Evolutionary conservation across 2,888 invertebrate species (phyloP).

Genomic region (Beris chalybata): DNA sequence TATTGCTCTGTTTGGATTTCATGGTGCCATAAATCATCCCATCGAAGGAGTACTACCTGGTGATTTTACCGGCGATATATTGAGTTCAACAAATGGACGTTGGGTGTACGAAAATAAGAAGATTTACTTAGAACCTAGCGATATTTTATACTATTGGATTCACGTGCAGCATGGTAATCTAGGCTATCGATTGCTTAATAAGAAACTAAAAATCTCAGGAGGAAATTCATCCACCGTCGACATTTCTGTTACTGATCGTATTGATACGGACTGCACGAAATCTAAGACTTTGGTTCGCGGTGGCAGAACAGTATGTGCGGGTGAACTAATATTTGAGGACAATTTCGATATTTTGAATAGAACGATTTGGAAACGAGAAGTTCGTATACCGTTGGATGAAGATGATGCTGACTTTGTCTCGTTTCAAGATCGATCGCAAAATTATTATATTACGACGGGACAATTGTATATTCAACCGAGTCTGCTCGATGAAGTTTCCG

Average conservation of each 20-base stretch:
- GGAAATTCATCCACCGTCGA: neutral
- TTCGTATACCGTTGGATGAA: conserved; percentile 59
- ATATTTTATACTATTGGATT: conserved; percentile 65
- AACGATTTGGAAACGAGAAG: conserved; percentile 62
- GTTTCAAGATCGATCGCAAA: conserved; percentile 51
- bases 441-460: conserved; percentile 49
- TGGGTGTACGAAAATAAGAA: conserved; percentile 61
- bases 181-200: conserved; percentile 26
- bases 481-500: conserved; percentile 45
- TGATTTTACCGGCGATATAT: conserved; percentile 58
- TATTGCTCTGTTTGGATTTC: conserved; percentile 63
- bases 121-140: conserved; percentile 58
- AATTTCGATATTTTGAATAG: conserved; percentile 59
- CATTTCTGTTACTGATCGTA: neutral
- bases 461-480: conserved; percentile 54
- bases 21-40: conserved; percentile 64
- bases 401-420: conserved; percentile 58
- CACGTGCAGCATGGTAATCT: conserved; percentile 60
- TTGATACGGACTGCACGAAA: neutral
- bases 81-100: conserved; percentile 53
- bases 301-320: conserved; percentile 55
- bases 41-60: conserved; percentile 60
- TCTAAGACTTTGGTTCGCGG: conserved; percentile 51
- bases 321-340: conserved; percentile 64
- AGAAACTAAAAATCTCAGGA: neutral